These are phyloP conservation scores for Nasonia oneida DNA, from an alignment of 2,888 invertebrate genomes.

Conservation along the genomic window DNA sequence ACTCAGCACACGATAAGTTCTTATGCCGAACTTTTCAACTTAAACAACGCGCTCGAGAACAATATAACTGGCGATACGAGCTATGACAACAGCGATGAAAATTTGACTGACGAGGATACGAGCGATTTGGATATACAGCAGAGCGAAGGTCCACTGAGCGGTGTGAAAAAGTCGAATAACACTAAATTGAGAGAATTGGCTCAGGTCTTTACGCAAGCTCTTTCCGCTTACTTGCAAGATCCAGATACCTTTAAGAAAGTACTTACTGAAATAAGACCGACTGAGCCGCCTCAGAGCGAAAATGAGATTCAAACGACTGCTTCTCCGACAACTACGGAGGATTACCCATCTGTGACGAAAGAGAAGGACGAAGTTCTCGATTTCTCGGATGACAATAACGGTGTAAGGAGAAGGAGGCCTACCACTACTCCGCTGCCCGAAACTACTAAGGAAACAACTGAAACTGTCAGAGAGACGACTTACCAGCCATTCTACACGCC, in stretches of 20 bases:
- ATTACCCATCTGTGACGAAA: slow-evolving; percentile 82
- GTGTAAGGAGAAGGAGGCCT: slow-evolving; percentile 70
- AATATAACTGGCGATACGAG: slow-evolving; percentile 66
- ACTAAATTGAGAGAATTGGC: slow-evolving; percentile 86
- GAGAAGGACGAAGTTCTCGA: slow-evolving; percentile 89
- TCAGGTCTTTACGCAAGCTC: slow-evolving; percentile 90
- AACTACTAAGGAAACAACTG: slow-evolving; percentile 28
- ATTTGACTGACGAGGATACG: slow-evolving; percentile 69
- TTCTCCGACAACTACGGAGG: slow-evolving; percentile 77
- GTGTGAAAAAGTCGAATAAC: slow-evolving; percentile 81
- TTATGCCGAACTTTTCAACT: slow-evolving; percentile 80
- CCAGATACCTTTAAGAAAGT: slow-evolving; percentile 90
- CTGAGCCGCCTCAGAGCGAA: slow-evolving; percentile 84
- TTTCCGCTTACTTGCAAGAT: slow-evolving; percentile 90
- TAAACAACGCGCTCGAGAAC: slow-evolving; percentile 73
- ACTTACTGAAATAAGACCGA: slow-evolving; percentile 88
- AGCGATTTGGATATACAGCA: slow-evolving; percentile 83
- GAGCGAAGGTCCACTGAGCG: slow-evolving; percentile 83
- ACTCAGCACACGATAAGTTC: slow-evolving; percentile 86
- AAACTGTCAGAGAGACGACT: slow-evolving; percentile 63
- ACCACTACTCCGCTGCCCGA: slow-evolving; percentile 67
- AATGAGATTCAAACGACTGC: slow-evolving; percentile 74
- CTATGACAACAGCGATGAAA: slow-evolving; percentile 67
- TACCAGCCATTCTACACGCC: slow-evolving; percentile 66
- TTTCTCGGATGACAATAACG: slow-evolving; percentile 85